Percentiles rank a stretch among this genome's conserved stretches.
These are phyloP conservation scores for Turritopsis dohrnii DNA, from an alignment of 30 jellyfish, hydroid and myxozoan species.

Conservation along the genomic window DNA sequence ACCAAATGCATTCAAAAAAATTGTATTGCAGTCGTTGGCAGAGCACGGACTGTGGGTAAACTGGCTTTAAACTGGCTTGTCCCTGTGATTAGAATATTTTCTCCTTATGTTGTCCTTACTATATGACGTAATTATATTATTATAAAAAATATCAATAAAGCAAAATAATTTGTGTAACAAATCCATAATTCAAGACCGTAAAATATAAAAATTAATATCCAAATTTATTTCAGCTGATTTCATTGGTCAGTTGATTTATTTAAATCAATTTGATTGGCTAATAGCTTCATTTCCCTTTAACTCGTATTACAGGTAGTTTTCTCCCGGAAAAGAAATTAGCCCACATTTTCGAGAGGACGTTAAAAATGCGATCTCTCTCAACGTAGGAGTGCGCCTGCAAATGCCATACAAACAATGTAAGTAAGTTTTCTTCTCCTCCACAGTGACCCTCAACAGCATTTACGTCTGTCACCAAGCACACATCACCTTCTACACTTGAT, in stretches of 20 bases:
- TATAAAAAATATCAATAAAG: background rate
- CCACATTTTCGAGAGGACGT: conserved; percentile 72
- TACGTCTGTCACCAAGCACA: conserved; percentile 67
- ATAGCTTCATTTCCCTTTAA: background rate
- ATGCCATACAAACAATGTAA: conserved; percentile 27
- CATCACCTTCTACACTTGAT: conserved; percentile 57
- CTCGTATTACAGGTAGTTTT: background rate
- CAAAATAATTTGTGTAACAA: background rate
- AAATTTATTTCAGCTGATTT: too few species aligned
- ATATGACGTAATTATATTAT: background rate
- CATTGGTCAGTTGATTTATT: background rate
- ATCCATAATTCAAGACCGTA: background rate
- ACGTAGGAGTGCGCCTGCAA: conserved; percentile 62
- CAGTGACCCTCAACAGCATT: conserved; percentile 21
- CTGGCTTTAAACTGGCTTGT: too few species aligned
- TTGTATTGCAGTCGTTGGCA: too few species aligned
- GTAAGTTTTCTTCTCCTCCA: conserved; percentile 53
- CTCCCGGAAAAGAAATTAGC: background rate
- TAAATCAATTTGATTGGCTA: too few species aligned
- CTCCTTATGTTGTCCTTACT: background rate
- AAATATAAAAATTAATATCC: too few species aligned
- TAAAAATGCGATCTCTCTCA: conserved; percentile 69
- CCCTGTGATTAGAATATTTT: too few species aligned
- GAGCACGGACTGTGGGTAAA: too few species aligned
- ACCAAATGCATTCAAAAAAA: too few species aligned